Percentiles rank a stretch among this genome's conserved stretches.
Evolutionary conservation across 2,888 invertebrate genomes (phyloP).

Genomic region (Seira ritae): DNA sequence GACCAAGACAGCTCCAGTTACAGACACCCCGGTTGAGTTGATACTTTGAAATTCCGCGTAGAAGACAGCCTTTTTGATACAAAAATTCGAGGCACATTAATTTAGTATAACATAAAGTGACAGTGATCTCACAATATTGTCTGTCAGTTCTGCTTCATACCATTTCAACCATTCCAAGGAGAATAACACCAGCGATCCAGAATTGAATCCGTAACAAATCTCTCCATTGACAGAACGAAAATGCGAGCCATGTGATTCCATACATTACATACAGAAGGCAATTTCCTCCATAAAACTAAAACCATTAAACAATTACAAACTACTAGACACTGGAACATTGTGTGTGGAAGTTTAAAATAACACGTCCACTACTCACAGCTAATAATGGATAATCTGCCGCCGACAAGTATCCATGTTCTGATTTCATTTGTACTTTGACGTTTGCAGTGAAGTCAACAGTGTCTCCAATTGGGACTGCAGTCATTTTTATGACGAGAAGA

Average conservation of each 20-base stretch:
- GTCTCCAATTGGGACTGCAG: slow-evolving; percentile 73
- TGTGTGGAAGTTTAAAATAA: not conserved
- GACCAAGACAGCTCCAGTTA: slow-evolving; percentile 83
- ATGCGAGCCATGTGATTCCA: slow-evolving; percentile 87
- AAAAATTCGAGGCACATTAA: slow-evolving; percentile 26
- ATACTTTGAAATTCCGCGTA: slow-evolving; percentile 91
- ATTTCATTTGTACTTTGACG: slow-evolving; percentile 84
- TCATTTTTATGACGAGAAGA: slow-evolving; percentile 79
- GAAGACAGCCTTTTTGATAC: slow-evolving; percentile 83
- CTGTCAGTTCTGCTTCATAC: slow-evolving; percentile 64
- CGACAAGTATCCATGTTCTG: slow-evolving; percentile 88
- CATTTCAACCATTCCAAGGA: slow-evolving; percentile 90
- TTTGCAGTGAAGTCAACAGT: slow-evolving; percentile 78
- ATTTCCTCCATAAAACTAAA: slow-evolving; percentile 92
- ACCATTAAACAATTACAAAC: slow-evolving; percentile 25
- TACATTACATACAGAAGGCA: slow-evolving; percentile 90
- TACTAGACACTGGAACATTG: not conserved
- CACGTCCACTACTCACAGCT: slow-evolving; percentile 79
- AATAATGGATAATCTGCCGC: slow-evolving; percentile 93
- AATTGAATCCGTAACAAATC: slow-evolving; percentile 94
- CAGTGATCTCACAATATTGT: slow-evolving; percentile 5
- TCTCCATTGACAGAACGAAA: slow-evolving; percentile 91
- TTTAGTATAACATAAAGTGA: too few relatives aligned
- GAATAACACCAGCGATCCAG: slow-evolving; percentile 95
- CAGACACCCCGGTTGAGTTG: slow-evolving; percentile 82